phyloP scores from a whole-genome alignment of 2,797 vertebrate genomes.

The Ctenochaetus hawaiiensis region DNA sequence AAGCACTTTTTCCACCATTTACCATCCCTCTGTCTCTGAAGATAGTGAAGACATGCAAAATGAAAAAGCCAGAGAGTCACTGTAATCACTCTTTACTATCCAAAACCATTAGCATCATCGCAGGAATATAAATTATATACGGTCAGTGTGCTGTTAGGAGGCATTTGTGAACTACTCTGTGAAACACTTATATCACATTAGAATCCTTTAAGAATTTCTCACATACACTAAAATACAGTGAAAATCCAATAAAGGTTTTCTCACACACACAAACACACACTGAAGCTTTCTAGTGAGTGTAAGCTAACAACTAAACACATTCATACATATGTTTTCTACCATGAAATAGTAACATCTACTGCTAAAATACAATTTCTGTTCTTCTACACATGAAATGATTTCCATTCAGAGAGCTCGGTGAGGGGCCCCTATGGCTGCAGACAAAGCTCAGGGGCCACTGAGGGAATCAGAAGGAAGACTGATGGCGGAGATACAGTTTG shows the following conservation, averaged over 20 bases:
- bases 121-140: slow-evolving; percentile 21
- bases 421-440: slow-evolving; percentile 30
- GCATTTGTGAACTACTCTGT: slow-evolving; percentile 1
- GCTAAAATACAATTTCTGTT: slow-evolving; percentile 6
- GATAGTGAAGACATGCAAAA: slow-evolving; percentile 13
- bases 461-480: slow-evolving; percentile 58
- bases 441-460: slow-evolving; percentile 34
- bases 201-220: slow-evolving; percentile 10
- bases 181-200: neutral
- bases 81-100: slow-evolving; percentile 23
- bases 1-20: slow-evolving; percentile 5
- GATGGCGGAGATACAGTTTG: slow-evolving; percentile 53
- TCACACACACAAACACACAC: neutral
- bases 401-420: slow-evolving; percentile 24
- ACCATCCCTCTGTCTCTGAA: slow-evolving; percentile 4
- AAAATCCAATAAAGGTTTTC: slow-evolving; percentile 23
- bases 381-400: slow-evolving; percentile 3
- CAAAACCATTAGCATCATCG: slow-evolving; percentile 16
- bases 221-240: slow-evolving; percentile 9
- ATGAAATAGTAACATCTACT: slow-evolving; percentile 22
- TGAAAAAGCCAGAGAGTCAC: slow-evolving; percentile 9
- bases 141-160: slow-evolving; percentile 1
- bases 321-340: neutral
- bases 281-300: neutral
- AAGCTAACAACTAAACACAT: neutral